Evolutionary conservation across 1,140 invertebrate species (phyloP).

Genomic region (Andrena cerasifolii): DNA sequence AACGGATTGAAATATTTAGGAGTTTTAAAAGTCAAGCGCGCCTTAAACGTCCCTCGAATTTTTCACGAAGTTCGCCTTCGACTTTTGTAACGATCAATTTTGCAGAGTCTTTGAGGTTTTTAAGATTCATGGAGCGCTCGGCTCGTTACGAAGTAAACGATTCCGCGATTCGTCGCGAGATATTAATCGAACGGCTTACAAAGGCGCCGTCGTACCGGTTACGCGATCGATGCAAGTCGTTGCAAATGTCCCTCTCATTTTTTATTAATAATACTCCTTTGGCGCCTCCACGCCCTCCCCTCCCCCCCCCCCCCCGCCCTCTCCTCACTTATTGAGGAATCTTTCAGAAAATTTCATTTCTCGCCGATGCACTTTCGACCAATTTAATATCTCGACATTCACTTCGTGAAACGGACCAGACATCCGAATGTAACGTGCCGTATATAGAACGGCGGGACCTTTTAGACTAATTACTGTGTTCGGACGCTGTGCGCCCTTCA

Average conservation of each 20-base stretch:
- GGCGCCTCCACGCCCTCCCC: too few relatives aligned
- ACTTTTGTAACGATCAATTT: slow-evolving; percentile 7
- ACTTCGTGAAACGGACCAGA: not conserved
- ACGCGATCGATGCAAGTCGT: too few relatives aligned
- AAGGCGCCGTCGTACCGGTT: too few relatives aligned
- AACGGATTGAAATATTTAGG: slow-evolving; percentile 40
- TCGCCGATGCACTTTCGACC: not conserved
- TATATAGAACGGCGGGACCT: not conserved
- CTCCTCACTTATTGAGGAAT: not conserved
- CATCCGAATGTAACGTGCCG: not conserved
- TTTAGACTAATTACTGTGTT: slow-evolving; percentile 34
- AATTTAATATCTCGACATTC: slow-evolving; percentile 20
- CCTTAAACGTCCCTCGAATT: slow-evolving; percentile 12
- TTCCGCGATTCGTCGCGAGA: not conserved
- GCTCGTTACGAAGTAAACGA: not conserved
- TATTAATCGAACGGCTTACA: not conserved
- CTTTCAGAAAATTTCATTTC: slow-evolving; percentile 3
- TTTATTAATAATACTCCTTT: not conserved
- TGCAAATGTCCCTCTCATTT: not conserved
- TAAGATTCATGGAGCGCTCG: not conserved
- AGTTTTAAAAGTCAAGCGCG: not conserved
- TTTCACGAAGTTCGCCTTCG: not conserved
- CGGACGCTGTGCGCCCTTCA: not conserved
- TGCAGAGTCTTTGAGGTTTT: not conserved
- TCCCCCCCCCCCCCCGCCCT: too few relatives aligned